Evolutionary conservation across 2,113 vertebrate genomes (phyloP).

Genomic region (Thermophis baileyi): DNA sequence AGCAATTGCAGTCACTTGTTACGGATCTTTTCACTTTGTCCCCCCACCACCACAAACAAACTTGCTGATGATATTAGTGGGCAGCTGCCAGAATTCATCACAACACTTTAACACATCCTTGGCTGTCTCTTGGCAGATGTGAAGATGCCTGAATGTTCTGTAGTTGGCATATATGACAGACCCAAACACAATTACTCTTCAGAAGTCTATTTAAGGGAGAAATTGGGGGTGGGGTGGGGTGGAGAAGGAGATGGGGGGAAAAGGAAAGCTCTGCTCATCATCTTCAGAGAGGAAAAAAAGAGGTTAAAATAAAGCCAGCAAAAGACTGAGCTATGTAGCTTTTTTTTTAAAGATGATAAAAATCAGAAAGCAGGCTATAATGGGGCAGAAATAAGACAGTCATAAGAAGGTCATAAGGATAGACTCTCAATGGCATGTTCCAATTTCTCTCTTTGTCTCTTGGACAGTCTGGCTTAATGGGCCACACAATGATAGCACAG

Average conservation of each 20-base stretch:
- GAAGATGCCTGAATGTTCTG: not conserved
- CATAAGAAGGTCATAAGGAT: not conserved
- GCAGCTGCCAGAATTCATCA: slow-evolving; percentile 26
- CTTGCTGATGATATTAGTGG: slow-evolving; percentile 11
- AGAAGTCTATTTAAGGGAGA: not conserved
- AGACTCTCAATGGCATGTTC: not conserved
- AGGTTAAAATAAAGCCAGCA: not conserved
- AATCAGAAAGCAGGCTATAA: not conserved
- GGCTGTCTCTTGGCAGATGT: slow-evolving; percentile 15
- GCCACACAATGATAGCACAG: not conserved
- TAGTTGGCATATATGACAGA: slow-evolving; percentile 2
- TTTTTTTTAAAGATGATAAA: not conserved
- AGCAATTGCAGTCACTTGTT: not conserved
- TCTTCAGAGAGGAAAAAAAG: not conserved
- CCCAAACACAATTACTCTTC: not conserved
- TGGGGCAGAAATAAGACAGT: not conserved
- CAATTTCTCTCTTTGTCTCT: not conserved
- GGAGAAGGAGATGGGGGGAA: not conserved
- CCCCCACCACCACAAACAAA: not conserved
- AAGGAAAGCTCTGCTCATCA: not conserved
- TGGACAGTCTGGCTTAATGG: not conserved
- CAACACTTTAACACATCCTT: not conserved
- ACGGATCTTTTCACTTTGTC: slow-evolving; percentile 1
- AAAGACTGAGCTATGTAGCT: not conserved
- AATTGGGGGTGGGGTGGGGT: not conserved